Base-by-base conservation (phyloP, 2,888 invertebrate genomes). In the Teleogryllus oceanicus region DNA sequence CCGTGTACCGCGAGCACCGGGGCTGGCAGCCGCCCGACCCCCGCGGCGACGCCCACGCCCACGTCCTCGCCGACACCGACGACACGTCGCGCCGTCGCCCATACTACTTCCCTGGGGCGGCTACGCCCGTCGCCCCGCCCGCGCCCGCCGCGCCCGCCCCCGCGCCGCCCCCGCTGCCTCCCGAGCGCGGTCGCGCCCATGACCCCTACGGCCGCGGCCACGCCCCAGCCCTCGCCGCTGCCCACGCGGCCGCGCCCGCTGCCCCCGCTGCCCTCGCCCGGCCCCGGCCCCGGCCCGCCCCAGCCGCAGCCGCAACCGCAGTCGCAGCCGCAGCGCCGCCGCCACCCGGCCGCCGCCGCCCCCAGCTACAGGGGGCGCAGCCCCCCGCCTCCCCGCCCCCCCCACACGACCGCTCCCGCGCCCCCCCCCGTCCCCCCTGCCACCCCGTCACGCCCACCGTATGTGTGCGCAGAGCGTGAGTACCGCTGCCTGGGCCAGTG, bases 401-500 rank as follows among this genome's bases (percentile, higher is more conserved):
- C n/a, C n/a, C n/a, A n/a, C 37, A 37, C 37, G 37, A 37, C 37
- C 37, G 8, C 37, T 8, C 37, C 37, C 37, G 37, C 37, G 37
- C 5, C 37, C 37, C 37, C 1, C 37, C 37, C 37, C 37, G 0
- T 8, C 5, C 8, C 37, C 37, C 37, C 37, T 8, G 37, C 0
- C 37, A 8, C 37, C 37, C 37, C 37, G 5, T 37, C 37, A 37
- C 37, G 37, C 5, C 37, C 37, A 21, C 37, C 8, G 5, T 37
- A 0, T 62, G 16, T 62, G 62, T n/a, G 16, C 62, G 62, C 84
- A 90, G 92, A 92, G 85, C 88, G 92, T 20, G 90, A 91, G 82
- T 92, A 92, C 84, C 87, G 89, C 81, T 92, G 92, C 83, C 85
- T 92, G 75, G 92, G 92, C 2, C 91, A 92, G 83, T 92, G 92